Conservation (phyloP, 2,797 vertebrate genomes). For the Lutra lutra region DNA sequence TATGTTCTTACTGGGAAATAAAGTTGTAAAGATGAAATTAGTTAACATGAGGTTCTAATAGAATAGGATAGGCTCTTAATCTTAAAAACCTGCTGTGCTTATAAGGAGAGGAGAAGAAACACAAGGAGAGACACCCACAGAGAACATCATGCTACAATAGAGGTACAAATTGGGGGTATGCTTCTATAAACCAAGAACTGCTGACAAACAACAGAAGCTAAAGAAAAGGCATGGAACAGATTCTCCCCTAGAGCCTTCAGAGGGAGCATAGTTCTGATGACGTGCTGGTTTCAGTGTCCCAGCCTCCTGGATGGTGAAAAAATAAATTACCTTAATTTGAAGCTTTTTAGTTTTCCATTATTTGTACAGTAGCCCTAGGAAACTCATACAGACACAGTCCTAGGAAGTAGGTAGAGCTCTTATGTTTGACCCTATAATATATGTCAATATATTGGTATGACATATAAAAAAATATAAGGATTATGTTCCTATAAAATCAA, state of each 20-base stretch:
- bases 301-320: not conserved
- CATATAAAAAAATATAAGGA: not conserved
- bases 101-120: not conserved
- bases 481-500: not conserved
- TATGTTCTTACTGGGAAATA: not conserved
- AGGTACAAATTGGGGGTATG: rapidly evolving
- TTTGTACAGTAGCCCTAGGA: not conserved
- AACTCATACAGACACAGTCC: not conserved
- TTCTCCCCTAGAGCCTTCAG: not conserved
- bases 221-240: not conserved
- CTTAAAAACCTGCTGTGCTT: not conserved
- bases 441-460: not conserved
- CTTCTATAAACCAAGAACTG: not conserved
- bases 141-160: not conserved
- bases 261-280: not conserved
- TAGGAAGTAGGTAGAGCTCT: not conserved
- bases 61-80: not conserved
- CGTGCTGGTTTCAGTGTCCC: not conserved
- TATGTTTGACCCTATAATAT: not conserved
- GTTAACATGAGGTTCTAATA: not conserved
- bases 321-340: not conserved
- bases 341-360: not conserved
- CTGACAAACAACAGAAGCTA: not conserved
- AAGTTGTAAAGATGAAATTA: not conserved
- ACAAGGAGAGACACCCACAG: not conserved